Conservation (phyloP, 2,113 vertebrate species). For the Girardinichthys multiradiatus region DNA sequence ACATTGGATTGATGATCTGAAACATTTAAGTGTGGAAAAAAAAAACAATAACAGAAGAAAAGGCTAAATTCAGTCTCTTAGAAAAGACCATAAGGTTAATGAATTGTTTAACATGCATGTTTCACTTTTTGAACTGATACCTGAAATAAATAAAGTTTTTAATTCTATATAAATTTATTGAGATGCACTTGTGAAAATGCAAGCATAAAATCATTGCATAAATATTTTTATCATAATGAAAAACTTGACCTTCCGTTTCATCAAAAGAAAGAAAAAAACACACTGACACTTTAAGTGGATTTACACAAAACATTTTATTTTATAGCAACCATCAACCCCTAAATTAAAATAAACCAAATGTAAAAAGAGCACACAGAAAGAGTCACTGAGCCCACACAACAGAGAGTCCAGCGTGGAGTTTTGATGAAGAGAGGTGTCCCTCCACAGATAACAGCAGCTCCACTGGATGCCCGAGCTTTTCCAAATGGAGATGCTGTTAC, state of each 20-base stretch:
- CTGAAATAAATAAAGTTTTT: background rate
- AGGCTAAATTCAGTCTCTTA: background rate
- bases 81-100: too few relatives aligned
- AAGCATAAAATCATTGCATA: background rate
- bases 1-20: background rate
- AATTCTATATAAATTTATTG: background rate
- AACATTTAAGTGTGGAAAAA: background rate
- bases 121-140: background rate
- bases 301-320: conserved; percentile 13
- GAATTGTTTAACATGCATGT: background rate
- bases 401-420: conserved; percentile 10
- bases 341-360: background rate
- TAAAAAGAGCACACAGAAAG: background rate
- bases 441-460: conserved; percentile 81
- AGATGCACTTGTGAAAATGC: background rate
- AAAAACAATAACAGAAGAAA: background rate
- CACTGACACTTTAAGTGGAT: conserved; percentile 1
- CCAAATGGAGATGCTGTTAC: conserved; percentile 86
- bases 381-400: background rate
- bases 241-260: background rate
- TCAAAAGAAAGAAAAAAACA: conserved; percentile 12
- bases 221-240: background rate
- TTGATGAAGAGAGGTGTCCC: conserved; percentile 69
- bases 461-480: conserved; percentile 78
- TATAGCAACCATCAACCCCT: conserved; percentile 15